Percentiles rank a stretch among this genome's conserved stretches.
phyloP scores from a whole-genome alignment of 2,113 vertebrate genomes.

The Phalacrocorax carbo region DNA sequence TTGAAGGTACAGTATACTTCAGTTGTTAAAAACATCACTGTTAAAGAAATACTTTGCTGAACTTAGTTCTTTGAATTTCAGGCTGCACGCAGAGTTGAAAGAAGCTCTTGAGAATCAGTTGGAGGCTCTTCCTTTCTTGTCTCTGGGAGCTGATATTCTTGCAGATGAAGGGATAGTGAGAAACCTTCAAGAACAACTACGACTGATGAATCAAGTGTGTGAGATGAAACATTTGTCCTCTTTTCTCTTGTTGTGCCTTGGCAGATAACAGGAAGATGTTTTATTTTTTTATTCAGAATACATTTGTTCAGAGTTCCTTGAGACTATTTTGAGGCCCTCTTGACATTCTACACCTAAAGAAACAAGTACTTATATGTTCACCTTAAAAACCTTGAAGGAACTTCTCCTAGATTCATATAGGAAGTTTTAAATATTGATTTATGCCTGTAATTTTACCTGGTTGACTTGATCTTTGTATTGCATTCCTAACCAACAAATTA shows the following conservation, averaged over 20 bases:
- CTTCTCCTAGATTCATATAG: neutral
- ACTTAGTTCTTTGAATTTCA: constrained; percentile 45
- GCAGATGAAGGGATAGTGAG: constrained; percentile 75
- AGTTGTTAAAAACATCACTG: neutral
- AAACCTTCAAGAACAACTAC: constrained; percentile 87
- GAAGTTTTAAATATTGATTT: neutral
- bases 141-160: constrained; percentile 54
- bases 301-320: neutral
- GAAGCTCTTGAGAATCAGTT: constrained; percentile 83
- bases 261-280: neutral
- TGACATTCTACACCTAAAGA: neutral
- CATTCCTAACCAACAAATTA: neutral
- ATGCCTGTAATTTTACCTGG: neutral
- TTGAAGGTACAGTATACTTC: neutral
- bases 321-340: neutral
- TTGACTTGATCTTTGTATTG: neutral
- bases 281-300: neutral
- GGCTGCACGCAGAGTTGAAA: constrained; percentile 85
- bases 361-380: neutral
- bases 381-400: neutral
- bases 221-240: neutral
- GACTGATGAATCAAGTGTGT: constrained; percentile 82
- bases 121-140: constrained; percentile 72
- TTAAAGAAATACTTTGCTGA: neutral
- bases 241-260: neutral